Base-by-base conservation (phyloP, 2,888 invertebrate species). In the Meghimatium bilineatum region DNA sequence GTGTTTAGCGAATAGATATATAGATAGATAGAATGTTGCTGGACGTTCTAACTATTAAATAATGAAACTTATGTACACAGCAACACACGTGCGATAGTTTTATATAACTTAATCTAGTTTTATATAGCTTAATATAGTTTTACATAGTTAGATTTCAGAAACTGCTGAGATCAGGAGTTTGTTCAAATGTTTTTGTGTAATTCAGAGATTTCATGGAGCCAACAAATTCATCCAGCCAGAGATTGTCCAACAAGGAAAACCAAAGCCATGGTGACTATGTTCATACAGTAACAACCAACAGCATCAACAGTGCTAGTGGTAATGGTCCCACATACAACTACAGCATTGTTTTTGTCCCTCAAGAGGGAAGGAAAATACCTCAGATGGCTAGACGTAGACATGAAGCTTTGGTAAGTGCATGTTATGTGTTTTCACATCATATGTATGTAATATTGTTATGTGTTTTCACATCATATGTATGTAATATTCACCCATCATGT, bases 321-420 rank as follows among this genome's bases (percentile, higher is more conserved):
- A 83, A 77, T 69, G 83, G 79, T 12, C 60, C 56, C 60, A 81
- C 63, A 60, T 75, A 38, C 69, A 74, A 78, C 8, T 89, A 93
- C 84, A 95, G 96, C 85, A 88, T 90, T 49, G 86, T 85, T 0
- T 96, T 96, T 91, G 94, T 96, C 80, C 95, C 95, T 0, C 95
- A 95, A 56, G 96, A 96, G 69, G 86, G 85, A 0, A 84, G 79
- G n/a, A 95, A 96, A 90, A 94, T 96, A 86, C 95, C 95, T 0
- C 95, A 95, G 26, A 96, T 95, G 90, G 94, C 95, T 5, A 95
- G 90, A 86, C 89, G 96, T 85, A 95, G 96, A 82, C 95, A 95
- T 87, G 97, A 97, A 93, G 95, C 95, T 90, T 96, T 96, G 94
- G 96, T 96, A 90, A 89, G 76, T 52, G 14, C 56, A 26, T n/a